Evolutionary conservation across 2,797 vertebrate genomes (phyloP).

Genomic region (Mus caroli): DNA sequence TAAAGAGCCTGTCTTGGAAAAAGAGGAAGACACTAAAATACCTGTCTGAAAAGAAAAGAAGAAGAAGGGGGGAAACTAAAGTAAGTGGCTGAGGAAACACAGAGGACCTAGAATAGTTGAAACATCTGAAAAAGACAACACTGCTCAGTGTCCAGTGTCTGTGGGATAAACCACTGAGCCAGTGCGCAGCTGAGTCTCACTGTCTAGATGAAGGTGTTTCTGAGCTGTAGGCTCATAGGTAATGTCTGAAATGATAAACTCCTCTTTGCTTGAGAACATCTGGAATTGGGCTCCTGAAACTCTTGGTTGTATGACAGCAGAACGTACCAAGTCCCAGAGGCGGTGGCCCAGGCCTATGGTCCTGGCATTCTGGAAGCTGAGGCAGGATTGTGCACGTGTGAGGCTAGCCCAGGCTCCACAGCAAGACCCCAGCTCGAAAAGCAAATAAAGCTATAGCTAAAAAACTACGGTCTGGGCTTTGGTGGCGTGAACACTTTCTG

Average conservation of each 20-base stretch:
- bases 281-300: not conserved
- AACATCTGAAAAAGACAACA: not conserved
- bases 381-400: not conserved
- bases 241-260: not conserved
- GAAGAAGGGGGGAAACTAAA: not conserved
- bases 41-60: too few relatives aligned
- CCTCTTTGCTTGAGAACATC: not conserved
- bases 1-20: not conserved
- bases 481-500: not conserved
- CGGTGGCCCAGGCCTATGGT: not conserved
- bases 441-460: not conserved
- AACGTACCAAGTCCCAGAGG: not conserved
- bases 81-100: not conserved
- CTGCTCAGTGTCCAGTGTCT: not conserved
- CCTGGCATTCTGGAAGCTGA: too few relatives aligned
- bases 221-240: not conserved
- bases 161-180: not conserved
- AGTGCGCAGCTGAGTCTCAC: not conserved
- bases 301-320: not conserved
- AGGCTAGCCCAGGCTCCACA: not conserved
- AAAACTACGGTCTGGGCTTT: not conserved
- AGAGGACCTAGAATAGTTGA: not conserved
- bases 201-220: not conserved
- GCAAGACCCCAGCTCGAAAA: not conserved
- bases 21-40: too few relatives aligned